Base-by-base conservation (phyloP, 2,888 invertebrate species). In the Yponomeuta evonymella region DNA sequence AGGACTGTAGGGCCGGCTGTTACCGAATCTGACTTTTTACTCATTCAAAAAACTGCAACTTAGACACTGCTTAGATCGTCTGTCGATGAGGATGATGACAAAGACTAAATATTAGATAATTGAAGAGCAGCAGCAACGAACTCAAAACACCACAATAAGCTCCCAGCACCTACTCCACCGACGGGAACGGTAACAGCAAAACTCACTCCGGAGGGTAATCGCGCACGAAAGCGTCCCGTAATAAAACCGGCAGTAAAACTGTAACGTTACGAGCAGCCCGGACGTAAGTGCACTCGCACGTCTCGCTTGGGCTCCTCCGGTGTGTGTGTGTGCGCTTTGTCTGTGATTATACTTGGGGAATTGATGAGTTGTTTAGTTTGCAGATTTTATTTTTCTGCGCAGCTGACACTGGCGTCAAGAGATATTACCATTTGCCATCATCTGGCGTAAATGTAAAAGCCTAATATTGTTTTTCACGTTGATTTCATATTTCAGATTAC, bases 181-280 rank as follows among this genome's bases (percentile, higher is more conserved):
- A 77, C 78, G 80, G 85, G 88, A 86, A 80, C 80, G 78, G 85
- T 91, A 90, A 92, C 91, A 92, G 90, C 91, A 87, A 90, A 92
- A 91, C 90, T 90, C 91, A 92, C 91, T 92, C 91, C 83, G 82
- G 90, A 88, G 91, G 90, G 91, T 92, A 91, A 91, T 92, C 90
- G 91, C 80, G 90, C 90, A 90, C 90, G 91, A 92, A 92, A 92
- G 91, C 91, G 91, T 90, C 89, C 88, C 84, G 91, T 88, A 90
- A 91, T 92, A 91, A 91, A 91, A 90, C 85, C 79, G 86, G 81
- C 89, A 90, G 87, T 91, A 91, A 91, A 91, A 89, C 88, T 87
- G 89, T 89, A 89, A 89, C 85, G 89, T 91, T 90, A 91, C 90
- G 90, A 89, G 83, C 86, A 81, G 6, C 85, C 79, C 85, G 88